A percentile compares a stretch with the other conserved stretches of the same genome.
These are phyloP conservation scores for Serranus cabrilla DNA, from an alignment of 2,797 vertebrate genomes.

Conservation along the genomic window DNA sequence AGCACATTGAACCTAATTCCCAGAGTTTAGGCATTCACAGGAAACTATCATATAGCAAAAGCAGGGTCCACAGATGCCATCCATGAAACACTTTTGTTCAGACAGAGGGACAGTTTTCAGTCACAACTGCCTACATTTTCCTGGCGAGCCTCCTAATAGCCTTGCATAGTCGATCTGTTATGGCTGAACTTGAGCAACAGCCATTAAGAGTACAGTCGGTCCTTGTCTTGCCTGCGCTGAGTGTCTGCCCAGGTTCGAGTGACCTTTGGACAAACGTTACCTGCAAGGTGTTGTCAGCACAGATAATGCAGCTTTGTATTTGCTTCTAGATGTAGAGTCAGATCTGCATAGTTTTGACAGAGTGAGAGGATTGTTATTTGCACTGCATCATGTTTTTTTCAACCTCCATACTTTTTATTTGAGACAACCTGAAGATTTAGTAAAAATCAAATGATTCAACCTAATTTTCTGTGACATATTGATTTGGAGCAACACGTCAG, in stretches of 20 bases:
- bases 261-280: conserved; percentile 64
- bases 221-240: conserved; percentile 4
- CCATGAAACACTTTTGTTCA: too few relatives aligned
- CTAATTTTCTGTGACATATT: not conserved
- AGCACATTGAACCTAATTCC: not conserved
- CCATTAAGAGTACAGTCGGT: conserved; percentile 7
- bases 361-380: not conserved
- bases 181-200: conserved; percentile 12
- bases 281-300: conserved; percentile 56
- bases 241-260: conserved; percentile 12
- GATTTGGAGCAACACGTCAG: not conserved
- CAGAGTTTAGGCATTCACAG: conserved; percentile 3
- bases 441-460: not conserved
- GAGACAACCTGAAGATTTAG: not conserved
- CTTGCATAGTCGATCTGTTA: conserved; percentile 4
- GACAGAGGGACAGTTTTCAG: not conserved
- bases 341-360: conserved; percentile 29
- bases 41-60: conserved; percentile 1
- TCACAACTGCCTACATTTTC: conserved; percentile 7
- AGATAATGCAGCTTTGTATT: conserved; percentile 40
- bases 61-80: not conserved
- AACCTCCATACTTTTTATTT: not conserved
- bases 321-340: conserved; percentile 13
- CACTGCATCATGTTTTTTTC: not conserved
- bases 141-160: conserved; percentile 3